Percentiles rank a stretch among this genome's conserved stretches.
Conservation (phyloP, 2,113 vertebrate species). For the Thunnus maccoyii region DNA sequence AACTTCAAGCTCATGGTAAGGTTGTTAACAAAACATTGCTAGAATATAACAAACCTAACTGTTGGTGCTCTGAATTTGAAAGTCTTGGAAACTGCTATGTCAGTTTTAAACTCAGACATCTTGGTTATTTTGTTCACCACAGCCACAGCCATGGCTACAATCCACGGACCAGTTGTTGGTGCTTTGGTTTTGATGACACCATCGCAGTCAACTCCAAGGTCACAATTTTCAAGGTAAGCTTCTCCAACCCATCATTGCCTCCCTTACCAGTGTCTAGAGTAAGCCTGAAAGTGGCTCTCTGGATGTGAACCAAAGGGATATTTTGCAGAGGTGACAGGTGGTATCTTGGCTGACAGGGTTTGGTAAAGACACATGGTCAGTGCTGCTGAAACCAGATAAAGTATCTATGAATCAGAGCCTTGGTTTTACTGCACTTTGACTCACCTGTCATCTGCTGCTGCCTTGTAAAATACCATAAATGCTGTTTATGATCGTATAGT, state of each 20-base stretch:
- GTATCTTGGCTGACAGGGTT: not conserved
- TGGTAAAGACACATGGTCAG: not conserved
- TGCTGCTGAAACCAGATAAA: not conserved
- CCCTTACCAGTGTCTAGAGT: not conserved
- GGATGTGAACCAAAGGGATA: not conserved
- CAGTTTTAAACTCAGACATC: not conserved
- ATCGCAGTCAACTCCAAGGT: conserved; percentile 5
- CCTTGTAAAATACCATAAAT: not conserved
- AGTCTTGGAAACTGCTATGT: not conserved
- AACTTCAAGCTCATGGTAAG: not conserved
- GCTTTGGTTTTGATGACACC: conserved; percentile 31
- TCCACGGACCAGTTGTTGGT: not conserved
- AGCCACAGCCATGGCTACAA: not conserved
- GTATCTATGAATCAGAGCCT: not conserved
- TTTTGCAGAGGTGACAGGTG: not conserved
- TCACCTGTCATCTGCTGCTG: not conserved
- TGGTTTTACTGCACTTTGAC: not conserved
- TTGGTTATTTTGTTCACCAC: not conserved
- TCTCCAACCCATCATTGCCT: conserved; percentile 1
- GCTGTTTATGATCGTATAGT: not conserved
- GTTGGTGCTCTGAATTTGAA: not conserved
- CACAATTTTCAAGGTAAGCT: conserved; percentile 5
- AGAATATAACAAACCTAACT: too few relatives aligned
- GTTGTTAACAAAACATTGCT: not conserved
- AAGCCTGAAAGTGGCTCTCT: conserved; percentile 32